phyloP scores from a whole-genome alignment of 2,888 invertebrate genomes.

The Eutolmus rufibarbis region DNA sequence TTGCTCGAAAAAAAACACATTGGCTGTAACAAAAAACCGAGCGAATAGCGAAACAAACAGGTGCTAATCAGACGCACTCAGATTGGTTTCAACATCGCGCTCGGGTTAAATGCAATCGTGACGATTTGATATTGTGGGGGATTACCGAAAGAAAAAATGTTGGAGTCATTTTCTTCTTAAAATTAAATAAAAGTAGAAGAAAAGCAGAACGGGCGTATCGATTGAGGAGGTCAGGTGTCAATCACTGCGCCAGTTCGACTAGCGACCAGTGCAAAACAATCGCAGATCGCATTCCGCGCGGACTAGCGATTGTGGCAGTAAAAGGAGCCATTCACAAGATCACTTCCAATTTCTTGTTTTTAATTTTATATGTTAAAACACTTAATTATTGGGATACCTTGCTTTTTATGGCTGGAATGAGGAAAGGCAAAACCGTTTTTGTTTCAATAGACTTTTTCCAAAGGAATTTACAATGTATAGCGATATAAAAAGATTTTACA shows the following conservation, averaged over 20 bases:
- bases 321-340: neutral
- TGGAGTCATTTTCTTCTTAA: neutral
- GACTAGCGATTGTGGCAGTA: neutral
- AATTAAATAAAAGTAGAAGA: neutral
- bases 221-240: constrained; percentile 3
- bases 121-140: neutral
- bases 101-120: neutral
- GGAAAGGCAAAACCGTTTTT: neutral
- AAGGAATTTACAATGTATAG: neutral
- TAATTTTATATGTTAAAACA: neutral
- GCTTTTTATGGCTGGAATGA: neutral
- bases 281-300: neutral
- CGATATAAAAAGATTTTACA: neutral
- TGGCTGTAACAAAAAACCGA: neutral
- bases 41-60: neutral
- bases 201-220: neutral
- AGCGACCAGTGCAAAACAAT: neutral
- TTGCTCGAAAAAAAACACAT: neutral
- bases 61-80: constrained; percentile 4
- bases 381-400: neutral
- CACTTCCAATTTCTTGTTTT: neutral
- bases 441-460: neutral
- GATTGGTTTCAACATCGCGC: neutral
- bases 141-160: neutral
- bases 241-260: neutral